A percentile compares a stretch with the other conserved stretches of the same genome.
These are phyloP conservation scores for Cynocephalus volans DNA, from an alignment of 2,113 vertebrate genomes.

Conservation along the genomic window DNA sequence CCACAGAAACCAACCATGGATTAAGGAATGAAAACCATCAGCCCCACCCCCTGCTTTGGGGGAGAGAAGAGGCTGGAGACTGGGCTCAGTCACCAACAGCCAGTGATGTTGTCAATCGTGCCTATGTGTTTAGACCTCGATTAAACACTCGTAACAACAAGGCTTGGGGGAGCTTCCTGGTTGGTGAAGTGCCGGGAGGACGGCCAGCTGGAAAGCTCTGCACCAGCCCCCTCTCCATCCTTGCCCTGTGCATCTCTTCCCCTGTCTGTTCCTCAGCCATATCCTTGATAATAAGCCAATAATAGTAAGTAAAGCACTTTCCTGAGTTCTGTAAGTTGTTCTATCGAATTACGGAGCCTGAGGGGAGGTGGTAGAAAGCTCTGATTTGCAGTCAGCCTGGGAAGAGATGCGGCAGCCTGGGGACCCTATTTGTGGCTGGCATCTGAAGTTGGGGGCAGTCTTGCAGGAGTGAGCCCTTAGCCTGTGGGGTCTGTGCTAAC, in stretches of 20 bases:
- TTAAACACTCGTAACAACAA: neutral
- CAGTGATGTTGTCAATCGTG: neutral
- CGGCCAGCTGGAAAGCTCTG: neutral
- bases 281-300: neutral
- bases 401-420: neutral
- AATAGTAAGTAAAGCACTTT: neutral
- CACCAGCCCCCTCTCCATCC: no score
- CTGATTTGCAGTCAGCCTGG: neutral
- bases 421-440: neutral
- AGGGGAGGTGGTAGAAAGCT: neutral
- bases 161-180: neutral
- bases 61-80: neutral
- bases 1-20: neutral
- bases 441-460: neutral
- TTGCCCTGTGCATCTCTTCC: neutral
- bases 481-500: neutral
- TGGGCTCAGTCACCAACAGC: neutral
- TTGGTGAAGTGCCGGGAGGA: neutral
- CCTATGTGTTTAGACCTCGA: neutral
- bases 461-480: neutral
- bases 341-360: neutral
- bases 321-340: neutral
- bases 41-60: neutral
- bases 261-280: neutral
- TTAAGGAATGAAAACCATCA: neutral